phyloP scores from a whole-genome alignment of 2,797 vertebrate genomes.

The Streptopelia turtur region DNA sequence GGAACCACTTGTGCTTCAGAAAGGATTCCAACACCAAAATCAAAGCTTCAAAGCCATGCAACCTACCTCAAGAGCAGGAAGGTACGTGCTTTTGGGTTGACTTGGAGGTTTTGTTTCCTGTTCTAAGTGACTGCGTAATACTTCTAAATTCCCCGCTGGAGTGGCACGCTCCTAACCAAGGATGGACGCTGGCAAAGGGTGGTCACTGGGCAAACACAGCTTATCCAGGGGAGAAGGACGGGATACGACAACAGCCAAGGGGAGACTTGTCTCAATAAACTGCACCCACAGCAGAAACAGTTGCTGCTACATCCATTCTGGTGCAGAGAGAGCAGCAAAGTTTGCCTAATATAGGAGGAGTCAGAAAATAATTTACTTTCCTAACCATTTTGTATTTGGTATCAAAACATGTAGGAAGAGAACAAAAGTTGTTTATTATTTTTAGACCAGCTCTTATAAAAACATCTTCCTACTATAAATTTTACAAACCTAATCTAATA shows the following conservation, averaged over 20 bases:
- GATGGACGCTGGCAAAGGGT: fast-evolving
- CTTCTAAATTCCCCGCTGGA: background rate
- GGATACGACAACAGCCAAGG: background rate
- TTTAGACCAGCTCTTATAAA: background rate
- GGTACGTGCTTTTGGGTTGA: fast-evolving
- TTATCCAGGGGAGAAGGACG: background rate
- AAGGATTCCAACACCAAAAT: fast-evolving
- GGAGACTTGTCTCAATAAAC: background rate
- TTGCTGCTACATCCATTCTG: background rate
- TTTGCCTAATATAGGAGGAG: background rate
- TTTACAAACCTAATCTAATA: background rate
- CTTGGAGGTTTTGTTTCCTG: background rate
- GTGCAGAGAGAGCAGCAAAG: background rate
- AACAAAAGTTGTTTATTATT: constrained; percentile 13
- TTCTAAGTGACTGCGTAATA: background rate
- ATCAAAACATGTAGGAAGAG: background rate
- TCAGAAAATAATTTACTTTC: background rate
- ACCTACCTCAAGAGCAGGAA: background rate
- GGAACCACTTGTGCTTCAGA: background rate
- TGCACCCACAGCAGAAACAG: background rate
- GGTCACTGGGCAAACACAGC: background rate
- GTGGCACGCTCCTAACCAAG: background rate
- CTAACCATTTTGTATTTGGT: background rate
- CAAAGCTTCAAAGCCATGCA: background rate
- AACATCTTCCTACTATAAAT: background rate